A percentile compares a stretch with the other conserved stretches of the same genome.
These are phyloP conservation scores for Deroplatys truncata DNA, from an alignment of 2,888 invertebrate species.

Conservation along the genomic window DNA sequence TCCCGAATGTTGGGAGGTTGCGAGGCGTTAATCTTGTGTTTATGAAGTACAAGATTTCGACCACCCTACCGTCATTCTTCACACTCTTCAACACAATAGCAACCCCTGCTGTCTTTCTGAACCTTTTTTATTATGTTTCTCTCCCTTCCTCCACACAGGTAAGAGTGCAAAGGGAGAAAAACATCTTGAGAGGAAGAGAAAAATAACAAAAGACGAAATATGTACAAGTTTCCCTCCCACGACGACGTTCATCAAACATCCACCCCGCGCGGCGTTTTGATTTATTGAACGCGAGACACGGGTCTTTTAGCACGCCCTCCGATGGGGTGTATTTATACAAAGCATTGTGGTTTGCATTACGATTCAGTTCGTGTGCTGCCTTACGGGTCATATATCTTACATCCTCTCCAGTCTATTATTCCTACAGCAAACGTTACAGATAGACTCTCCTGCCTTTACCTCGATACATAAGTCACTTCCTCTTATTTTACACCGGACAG, in stretches of 20 bases:
- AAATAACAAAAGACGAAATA: background rate
- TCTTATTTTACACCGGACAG: no score
- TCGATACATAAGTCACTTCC: background rate
- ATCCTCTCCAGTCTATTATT: background rate
- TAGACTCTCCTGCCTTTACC: no score
- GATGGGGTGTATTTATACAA: background rate
- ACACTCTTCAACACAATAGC: background rate
- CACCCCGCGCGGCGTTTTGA: background rate
- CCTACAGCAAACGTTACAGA: no score
- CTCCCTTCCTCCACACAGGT: background rate
- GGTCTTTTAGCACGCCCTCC: background rate
- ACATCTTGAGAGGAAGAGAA: background rate
- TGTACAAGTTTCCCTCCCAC: background rate
- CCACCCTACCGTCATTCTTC: background rate
- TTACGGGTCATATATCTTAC: background rate
- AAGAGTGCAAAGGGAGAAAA: background rate
- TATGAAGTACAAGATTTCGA: background rate
- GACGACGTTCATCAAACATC: background rate
- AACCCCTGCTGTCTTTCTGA: background rate
- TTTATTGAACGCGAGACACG: background rate
- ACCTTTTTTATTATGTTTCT: background rate
- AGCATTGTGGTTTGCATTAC: background rate
- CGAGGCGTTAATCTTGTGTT: background rate
- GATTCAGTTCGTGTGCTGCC: background rate
- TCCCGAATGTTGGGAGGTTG: background rate